Evolutionary conservation across 2,113 vertebrate species (phyloP).

Genomic region (Phrynocephalus versicolor): DNA sequence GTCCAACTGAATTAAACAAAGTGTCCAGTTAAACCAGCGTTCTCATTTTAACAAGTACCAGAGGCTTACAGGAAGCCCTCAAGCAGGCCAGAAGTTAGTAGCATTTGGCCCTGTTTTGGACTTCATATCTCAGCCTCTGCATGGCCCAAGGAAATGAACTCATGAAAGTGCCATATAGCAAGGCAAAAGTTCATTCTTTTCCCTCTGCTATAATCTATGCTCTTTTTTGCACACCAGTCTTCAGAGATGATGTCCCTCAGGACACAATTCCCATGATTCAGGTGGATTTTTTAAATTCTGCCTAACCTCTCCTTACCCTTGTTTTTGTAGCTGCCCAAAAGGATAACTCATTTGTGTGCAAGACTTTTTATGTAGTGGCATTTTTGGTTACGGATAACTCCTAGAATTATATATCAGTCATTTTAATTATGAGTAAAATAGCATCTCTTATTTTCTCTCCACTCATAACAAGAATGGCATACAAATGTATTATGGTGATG

Average conservation of each 20-base stretch:
- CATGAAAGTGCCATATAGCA: too few relatives aligned
- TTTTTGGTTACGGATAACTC: neutral
- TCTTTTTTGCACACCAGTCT: too few relatives aligned
- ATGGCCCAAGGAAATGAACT: too few relatives aligned
- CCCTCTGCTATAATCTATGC: neutral
- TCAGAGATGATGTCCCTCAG: neutral
- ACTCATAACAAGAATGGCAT: neutral
- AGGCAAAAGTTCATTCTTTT: too few relatives aligned
- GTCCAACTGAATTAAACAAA: too few relatives aligned
- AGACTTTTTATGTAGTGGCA: neutral
- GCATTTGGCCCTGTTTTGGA: too few relatives aligned
- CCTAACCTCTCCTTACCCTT: neutral
- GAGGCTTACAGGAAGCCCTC: neutral
- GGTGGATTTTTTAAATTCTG: neutral
- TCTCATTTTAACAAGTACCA: too few relatives aligned
- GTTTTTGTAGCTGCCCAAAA: neutral
- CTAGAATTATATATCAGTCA: neutral
- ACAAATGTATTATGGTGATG: neutral
- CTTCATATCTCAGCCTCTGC: too few relatives aligned
- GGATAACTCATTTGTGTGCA: neutral
- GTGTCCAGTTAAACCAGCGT: too few relatives aligned
- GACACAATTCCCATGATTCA: neutral
- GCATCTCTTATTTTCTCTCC: slow-evolving; percentile 13
- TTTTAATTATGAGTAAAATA: neutral
- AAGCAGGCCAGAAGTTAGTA: neutral